These are phyloP conservation scores for Oryzias curvinotus DNA, from an alignment of 2,113 vertebrate genomes.

Conservation along the genomic window DNA sequence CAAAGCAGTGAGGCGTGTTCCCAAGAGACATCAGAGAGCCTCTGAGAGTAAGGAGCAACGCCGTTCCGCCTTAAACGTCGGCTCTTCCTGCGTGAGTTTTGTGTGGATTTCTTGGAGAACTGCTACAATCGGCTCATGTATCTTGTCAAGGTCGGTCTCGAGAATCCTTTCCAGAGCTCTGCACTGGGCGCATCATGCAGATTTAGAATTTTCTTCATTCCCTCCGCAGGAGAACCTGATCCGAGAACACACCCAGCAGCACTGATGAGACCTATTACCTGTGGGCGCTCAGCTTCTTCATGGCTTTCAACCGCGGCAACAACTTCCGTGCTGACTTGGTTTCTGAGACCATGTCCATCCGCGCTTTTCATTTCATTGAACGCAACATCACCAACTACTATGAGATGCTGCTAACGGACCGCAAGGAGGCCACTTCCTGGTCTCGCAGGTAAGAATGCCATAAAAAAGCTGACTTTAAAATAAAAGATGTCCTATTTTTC, in stretches of 20 bases:
- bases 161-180: not conserved
- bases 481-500: not conserved
- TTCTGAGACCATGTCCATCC: constrained; percentile 90
- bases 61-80: constrained; percentile 90
- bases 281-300: constrained; percentile 94
- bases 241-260: constrained; percentile 88
- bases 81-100: constrained; percentile 89
- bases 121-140: constrained; percentile 97
- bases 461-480: not conserved
- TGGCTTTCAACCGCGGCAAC: constrained; percentile 91
- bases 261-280: constrained; percentile 96
- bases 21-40: constrained; percentile 79
- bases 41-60: constrained; percentile 74
- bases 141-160: constrained; percentile 85
- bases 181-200: not conserved
- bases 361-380: constrained; percentile 93
- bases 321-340: constrained; percentile 88
- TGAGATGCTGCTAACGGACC: constrained; percentile 93
- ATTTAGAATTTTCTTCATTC: not conserved
- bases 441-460: constrained; percentile 80
- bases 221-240: constrained; percentile 84
- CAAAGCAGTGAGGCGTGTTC: constrained; percentile 83
- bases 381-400: constrained; percentile 94
- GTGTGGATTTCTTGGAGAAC: constrained; percentile 89
- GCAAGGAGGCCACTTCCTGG: constrained; percentile 90